Evolutionary conservation across 2,113 vertebrate genomes (phyloP).

Genomic region (Egretta garzetta): DNA sequence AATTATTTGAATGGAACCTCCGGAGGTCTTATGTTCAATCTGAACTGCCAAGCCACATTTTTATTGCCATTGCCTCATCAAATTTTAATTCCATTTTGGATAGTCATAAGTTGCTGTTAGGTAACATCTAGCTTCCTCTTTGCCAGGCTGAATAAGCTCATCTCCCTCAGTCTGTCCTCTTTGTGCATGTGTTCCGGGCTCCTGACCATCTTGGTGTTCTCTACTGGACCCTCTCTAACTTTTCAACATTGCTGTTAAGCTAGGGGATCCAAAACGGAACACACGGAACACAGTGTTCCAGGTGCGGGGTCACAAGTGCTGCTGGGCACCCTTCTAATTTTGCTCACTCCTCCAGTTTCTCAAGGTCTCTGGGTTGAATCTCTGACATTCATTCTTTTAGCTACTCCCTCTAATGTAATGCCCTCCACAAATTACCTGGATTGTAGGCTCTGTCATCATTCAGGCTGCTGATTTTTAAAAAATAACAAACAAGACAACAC

Average conservation of each 20-base stretch:
- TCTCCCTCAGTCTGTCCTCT: fast-evolving
- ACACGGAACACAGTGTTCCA: too few species aligned
- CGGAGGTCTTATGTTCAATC: neutral
- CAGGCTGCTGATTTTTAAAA: neutral
- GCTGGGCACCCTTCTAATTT: neutral
- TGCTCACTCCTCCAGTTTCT: neutral
- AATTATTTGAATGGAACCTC: neutral
- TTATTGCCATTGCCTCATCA: neutral
- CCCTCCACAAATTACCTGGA: neutral
- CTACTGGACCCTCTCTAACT: neutral
- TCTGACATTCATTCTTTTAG: neutral
- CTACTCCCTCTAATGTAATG: neutral
- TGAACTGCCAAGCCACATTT: neutral
- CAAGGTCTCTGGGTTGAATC: neutral
- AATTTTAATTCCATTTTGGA: neutral
- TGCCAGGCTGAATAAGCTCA: neutral
- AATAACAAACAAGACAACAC: neutral
- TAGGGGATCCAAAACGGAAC: too few species aligned
- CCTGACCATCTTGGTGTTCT: neutral
- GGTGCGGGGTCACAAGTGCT: neutral
- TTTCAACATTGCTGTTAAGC: neutral
- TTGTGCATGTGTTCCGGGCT: neutral
- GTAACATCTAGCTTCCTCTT: neutral
- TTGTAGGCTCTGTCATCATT: neutral
- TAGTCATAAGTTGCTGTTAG: neutral